phyloP scores from a whole-genome alignment of 2,888 invertebrate species.

The Crioceris asparagi region DNA sequence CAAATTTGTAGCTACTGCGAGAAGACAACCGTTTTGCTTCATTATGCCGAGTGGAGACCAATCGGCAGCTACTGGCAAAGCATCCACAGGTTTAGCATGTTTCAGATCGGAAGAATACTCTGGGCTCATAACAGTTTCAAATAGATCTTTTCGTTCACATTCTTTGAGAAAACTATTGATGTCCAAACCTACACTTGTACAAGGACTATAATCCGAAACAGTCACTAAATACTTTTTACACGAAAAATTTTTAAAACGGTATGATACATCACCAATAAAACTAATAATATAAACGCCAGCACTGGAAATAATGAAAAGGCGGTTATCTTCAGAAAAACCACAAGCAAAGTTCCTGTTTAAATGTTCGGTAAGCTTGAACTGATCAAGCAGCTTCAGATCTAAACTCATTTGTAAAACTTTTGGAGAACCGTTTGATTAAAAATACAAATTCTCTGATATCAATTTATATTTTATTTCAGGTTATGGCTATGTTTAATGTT shows the following conservation, averaged over 20 bases:
- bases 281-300: constrained; percentile 27
- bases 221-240: constrained; percentile 25
- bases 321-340: constrained; percentile 28
- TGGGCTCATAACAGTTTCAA: constrained; percentile 24
- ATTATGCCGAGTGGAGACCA: constrained; percentile 31
- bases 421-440: too few species aligned
- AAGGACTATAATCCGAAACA: constrained; percentile 20
- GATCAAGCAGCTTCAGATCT: constrained; percentile 25
- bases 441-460: too few species aligned
- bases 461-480: too few species aligned
- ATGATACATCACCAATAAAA: constrained; percentile 24
- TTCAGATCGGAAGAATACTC: constrained; percentile 26
- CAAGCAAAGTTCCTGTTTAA: constrained; percentile 26
- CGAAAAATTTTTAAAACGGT: constrained; percentile 21
- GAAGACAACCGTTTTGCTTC: constrained; percentile 22
- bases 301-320: constrained; percentile 27
- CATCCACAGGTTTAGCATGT: constrained; percentile 16
- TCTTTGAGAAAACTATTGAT: constrained; percentile 23
- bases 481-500: too few species aligned
- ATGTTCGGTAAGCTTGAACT: constrained; percentile 23
- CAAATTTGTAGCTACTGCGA: constrained; percentile 28
- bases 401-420: constrained; percentile 18
- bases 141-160: constrained; percentile 23
- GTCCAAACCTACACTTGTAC: constrained; percentile 25
- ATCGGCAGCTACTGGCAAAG: constrained; percentile 21